Evolutionary conservation across 2,113 vertebrate genomes (phyloP).

Genomic region (Mormyrus lacerda): DNA sequence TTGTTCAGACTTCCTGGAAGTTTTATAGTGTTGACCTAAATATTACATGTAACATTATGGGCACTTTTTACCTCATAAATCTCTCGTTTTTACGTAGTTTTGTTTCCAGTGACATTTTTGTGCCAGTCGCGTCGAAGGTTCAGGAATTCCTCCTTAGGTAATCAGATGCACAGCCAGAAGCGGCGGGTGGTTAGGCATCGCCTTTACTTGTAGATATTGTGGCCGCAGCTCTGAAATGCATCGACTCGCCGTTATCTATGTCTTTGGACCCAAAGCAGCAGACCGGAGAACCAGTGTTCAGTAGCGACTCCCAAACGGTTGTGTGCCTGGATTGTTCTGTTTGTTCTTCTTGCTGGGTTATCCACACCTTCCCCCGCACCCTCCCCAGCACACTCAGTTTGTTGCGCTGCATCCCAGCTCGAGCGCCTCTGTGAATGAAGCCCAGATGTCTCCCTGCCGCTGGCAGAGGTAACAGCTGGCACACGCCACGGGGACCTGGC

Average conservation of each 20-base stretch:
- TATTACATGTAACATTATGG: not conserved
- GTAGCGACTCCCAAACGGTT: not conserved
- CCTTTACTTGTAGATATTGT: not conserved
- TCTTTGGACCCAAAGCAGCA: not conserved
- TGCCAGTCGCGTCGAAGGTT: not conserved
- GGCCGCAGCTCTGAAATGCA: not conserved
- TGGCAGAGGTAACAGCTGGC: conserved; percentile 49
- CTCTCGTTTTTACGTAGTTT: not conserved
- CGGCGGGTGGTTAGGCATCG: not conserved
- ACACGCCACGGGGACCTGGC: conserved; percentile 23
- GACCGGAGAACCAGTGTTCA: not conserved
- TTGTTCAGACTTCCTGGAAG: not conserved
- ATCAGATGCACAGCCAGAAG: not conserved
- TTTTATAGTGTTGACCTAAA: not conserved
- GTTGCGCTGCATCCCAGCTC: conserved; percentile 41
- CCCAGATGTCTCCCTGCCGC: conserved; percentile 49
- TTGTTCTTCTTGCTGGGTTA: conserved; percentile 28
- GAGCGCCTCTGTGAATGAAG: conserved; percentile 54
- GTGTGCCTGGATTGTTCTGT: conserved; percentile 44
- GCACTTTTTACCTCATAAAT: not conserved
- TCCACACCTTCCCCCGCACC: conserved; percentile 24
- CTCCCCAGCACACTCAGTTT: conserved; percentile 41
- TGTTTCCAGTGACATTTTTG: not conserved
- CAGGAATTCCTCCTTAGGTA: not conserved
- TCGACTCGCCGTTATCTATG: not conserved